Evolutionary conservation across 2,113 vertebrate genomes (phyloP), one percentile per base, ranked within the genome.

Genomic region (Lucifuga dentata): DNA sequence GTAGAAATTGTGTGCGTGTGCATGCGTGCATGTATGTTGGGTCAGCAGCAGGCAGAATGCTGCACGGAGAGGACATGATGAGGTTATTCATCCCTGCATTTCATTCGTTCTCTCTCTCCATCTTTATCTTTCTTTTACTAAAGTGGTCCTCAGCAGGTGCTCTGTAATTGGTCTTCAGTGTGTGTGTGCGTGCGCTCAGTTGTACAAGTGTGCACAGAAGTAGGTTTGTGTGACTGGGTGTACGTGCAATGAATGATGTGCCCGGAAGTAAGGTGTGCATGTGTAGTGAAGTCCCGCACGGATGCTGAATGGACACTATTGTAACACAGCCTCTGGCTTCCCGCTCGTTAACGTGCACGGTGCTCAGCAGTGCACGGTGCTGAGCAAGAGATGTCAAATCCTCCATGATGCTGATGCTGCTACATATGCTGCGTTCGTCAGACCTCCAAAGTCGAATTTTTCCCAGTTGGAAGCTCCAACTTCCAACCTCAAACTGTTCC

Each of bases 261-360:
- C 21, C 13, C 15, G 41, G 23, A 39, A 49, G 32, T 17, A 17
- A 38, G 9, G 19, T 10, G 16, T 53, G 39, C 40, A 51, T 35
- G 44, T 49, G 11, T 33, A 46, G 19, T 58, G 16, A 45, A 49
- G 20, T 23, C 20, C 21, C 59, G 20, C 23, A 69, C 43, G 46
- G 72, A 59, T 76, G 79, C 69, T 80, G 59, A 86, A 67, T 77
- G 58, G 56, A 69, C 64, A 57, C 10, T 24, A 45, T 53, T 80
- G 63, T 65, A 70, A 21, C n/a, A 24, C 6, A 19, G 49, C 67
- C 61, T 29, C 17, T 12, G 71, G 66, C 59, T 33, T 60, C 44
- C n/a, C n/a, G n/a, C n/a, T n/a, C n/a, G n/a, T n/a, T n/a, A n/a
- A n/a, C n/a, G n/a, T n/a, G n/a, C n/a, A 58, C 38, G 52, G 19